Evolutionary conservation across 2,113 vertebrate species (phyloP), one percentile per base, ranked within the genome.

Genomic region (Loxodonta africana): DNA sequence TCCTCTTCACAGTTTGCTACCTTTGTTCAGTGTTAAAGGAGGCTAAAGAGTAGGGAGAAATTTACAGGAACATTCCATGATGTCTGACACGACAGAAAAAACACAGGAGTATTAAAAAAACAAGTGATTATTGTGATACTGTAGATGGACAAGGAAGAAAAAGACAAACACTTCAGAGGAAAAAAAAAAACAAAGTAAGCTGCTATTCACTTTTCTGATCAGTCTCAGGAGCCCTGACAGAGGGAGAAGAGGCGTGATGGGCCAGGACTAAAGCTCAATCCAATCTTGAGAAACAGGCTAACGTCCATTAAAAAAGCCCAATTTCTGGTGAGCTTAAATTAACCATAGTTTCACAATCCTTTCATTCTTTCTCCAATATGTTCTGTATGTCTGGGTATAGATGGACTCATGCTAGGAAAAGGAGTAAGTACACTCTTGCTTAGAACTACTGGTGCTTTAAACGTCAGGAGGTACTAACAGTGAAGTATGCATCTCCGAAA

Each of bases 221-320:
- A 53, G 46, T 63, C 88, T 69, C 5, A 33, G 51, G 28, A 89
- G 48, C 28, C 83, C 41, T 71, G 62, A 60, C 0, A 46, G 57
- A 8, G 26, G 33, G 17, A 87, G 7, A 53, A 37, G 0, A 84
- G 57, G 51, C 30, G n/a, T 53, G 15, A 73, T 7, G 41, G 26
- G 57, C 63, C 46, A 78, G 28, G 30, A 74, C 30, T 73, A 26
- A 89, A 91, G 65, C 30, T 87, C 11, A 8, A 77, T 25, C 63
- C 57, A 63, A 90, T 77, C 33, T 94, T 21, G 37, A 46, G 57
- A 87, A 97, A 92, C 8, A 91, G 48, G 63, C 21, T 21, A 91
- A 48, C 46, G 88, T 97, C 78, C 81, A 81, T 7, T 80, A 65
- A 78, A 57, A 77, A 81, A 74, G 37, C 48, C n/a, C 63, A 46